Evolutionary conservation across 2,113 vertebrate genomes (phyloP).

Genomic region (Channa maculata): DNA sequence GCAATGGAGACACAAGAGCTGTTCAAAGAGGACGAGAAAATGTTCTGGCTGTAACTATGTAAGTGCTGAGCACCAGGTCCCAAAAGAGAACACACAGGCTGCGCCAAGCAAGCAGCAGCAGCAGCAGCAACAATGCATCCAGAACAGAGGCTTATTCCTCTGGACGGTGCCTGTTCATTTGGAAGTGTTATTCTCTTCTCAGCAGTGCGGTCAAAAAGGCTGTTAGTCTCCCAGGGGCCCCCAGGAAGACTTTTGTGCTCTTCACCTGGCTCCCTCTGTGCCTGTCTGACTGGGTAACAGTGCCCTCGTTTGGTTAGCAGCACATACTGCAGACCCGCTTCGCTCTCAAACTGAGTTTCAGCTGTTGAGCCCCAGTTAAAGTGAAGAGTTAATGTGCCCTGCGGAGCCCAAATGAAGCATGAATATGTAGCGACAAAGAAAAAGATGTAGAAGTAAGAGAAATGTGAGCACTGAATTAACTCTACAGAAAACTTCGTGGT

Average conservation of each 20-base stretch:
- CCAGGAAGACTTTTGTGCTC: conserved; percentile 55
- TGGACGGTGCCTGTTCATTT: conserved; percentile 79
- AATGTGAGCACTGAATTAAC: conserved; percentile 52
- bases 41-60: conserved; percentile 69
- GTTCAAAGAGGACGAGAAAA: conserved; percentile 67
- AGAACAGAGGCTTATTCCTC: conserved; percentile 74
- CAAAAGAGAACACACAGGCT: conserved; percentile 63
- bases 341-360: conserved; percentile 39
- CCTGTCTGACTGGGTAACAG: conserved; percentile 78
- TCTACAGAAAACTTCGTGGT: conserved; percentile 34
- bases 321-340: conserved; percentile 47
- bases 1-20: conserved; percentile 34
- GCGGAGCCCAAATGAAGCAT: conserved; percentile 44
- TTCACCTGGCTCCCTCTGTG: conserved; percentile 25
- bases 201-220: conserved; percentile 78
- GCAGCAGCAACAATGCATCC: conserved; percentile 67
- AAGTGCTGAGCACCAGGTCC: conserved; percentile 69
- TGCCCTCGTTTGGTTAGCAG: conserved; percentile 77
- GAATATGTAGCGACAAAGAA: conserved; percentile 63
- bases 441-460: conserved; percentile 43
- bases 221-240: conserved; percentile 69
- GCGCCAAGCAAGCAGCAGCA: conserved; percentile 68
- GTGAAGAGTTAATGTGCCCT: conserved; percentile 37
- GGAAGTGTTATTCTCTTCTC: conserved; percentile 80
- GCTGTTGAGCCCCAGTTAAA: conserved; percentile 58